These are phyloP conservation scores for Syrista parreyssii DNA, from an alignment of 2,888 invertebrate genomes.

Conservation along the genomic window DNA sequence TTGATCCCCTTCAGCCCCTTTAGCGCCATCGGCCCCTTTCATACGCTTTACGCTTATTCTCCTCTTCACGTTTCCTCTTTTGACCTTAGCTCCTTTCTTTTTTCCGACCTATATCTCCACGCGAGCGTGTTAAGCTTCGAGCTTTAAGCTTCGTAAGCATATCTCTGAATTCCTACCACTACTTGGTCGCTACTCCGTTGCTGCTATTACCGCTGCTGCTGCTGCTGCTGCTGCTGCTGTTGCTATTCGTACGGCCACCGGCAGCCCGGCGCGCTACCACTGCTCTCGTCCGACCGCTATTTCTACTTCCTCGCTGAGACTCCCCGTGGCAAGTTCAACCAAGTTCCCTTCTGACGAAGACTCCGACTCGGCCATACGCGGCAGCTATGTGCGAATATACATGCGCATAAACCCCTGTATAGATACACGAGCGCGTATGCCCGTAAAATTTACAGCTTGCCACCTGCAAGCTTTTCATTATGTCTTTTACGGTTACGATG, in stretches of 20 bases:
- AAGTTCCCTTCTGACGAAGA: too few species aligned
- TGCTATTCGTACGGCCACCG: not conserved
- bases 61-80: conserved; percentile 13
- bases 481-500: conserved; percentile 29
- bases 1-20: conserved; percentile 30
- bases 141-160: conserved; percentile 53
- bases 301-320: not conserved
- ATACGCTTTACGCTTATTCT: conserved; percentile 5
- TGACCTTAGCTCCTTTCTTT: conserved; percentile 16
- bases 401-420: not conserved
- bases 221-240: not conserved
- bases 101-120: conserved; percentile 5
- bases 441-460: conserved; percentile 29
- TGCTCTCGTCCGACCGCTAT: conserved; percentile 13
- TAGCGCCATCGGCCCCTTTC: conserved; percentile 20
- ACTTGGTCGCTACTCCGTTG: not conserved
- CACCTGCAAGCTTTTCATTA: conserved; percentile 31
- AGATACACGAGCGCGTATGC: not conserved
- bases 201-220: not conserved
- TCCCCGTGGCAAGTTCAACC: too few species aligned
- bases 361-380: not conserved
- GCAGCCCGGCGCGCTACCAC: not conserved
- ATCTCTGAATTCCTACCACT: conserved; percentile 38
- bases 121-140: conserved; percentile 20
- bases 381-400: not conserved